phyloP scores from a whole-genome alignment of 1,140 invertebrate genomes.

The Anagrus nilaparvatae region DNA sequence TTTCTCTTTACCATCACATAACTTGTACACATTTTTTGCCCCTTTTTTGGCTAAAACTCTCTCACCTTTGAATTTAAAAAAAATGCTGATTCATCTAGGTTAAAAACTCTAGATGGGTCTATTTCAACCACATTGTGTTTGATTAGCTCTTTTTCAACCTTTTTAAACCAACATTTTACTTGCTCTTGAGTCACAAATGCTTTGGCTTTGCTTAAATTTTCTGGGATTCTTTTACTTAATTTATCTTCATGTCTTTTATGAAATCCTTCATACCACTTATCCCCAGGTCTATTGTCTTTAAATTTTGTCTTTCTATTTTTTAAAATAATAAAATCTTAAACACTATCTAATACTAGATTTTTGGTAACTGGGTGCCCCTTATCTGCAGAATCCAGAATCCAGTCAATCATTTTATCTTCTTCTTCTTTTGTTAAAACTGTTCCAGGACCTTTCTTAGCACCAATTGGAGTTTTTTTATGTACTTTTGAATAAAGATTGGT shows the following conservation, averaged over 20 bases:
- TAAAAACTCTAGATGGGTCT: constrained; percentile 8
- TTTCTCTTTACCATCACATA: constrained; percentile 16
- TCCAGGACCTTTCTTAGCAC: neutral
- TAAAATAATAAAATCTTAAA: neutral
- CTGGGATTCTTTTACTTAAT: constrained; percentile 13
- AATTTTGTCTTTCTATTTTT: constrained; percentile 4
- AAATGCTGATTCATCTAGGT: constrained; percentile 12
- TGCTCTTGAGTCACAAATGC: constrained; percentile 16
- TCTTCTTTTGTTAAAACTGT: constrained; percentile 8
- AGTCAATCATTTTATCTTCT: constrained; percentile 1
- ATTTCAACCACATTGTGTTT: constrained; percentile 5
- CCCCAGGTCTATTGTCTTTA: constrained; percentile 16
- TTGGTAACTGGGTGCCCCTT: neutral
- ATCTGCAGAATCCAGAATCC: neutral
- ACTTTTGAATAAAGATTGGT: neutral
- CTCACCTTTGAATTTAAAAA: constrained; percentile 9
- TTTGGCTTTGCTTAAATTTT: constrained; percentile 20
- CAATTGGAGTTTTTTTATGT: neutral
- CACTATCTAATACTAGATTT: neutral
- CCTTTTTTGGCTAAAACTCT: constrained; percentile 11
- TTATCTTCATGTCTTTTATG: constrained; percentile 17
- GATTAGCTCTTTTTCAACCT: constrained; percentile 15
- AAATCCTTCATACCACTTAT: constrained; percentile 21
- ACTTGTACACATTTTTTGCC: constrained; percentile 10
- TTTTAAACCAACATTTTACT: constrained; percentile 17